phyloP scores from a whole-genome alignment of 64 coral and sea anemone species.

The Porites australiensis region DNA sequence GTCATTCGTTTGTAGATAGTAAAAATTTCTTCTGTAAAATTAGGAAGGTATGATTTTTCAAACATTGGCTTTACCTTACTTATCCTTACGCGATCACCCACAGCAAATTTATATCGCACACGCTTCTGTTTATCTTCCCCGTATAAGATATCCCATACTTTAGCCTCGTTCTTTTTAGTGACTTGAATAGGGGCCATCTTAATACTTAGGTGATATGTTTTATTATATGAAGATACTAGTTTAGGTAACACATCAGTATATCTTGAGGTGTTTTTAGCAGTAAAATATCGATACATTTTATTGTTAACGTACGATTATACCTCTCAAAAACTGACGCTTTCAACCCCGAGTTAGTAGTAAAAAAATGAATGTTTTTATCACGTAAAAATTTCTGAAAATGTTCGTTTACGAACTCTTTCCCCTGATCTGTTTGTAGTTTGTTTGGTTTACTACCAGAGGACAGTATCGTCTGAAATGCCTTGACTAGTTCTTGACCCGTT shows the following conservation, averaged over 20 bases:
- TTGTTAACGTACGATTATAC: neutral
- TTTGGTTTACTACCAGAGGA: neutral
- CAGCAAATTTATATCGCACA: too few species aligned
- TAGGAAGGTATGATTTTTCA: too few species aligned
- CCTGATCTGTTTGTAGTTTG: constrained; percentile 15
- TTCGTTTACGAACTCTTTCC: constrained; percentile 25
- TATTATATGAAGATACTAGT: neutral
- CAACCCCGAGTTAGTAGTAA: neutral
- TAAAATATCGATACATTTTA: neutral
- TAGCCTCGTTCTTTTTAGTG: too few species aligned
- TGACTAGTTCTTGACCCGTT: too few species aligned
- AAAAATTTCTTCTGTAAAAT: too few species aligned
- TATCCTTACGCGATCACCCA: too few species aligned
- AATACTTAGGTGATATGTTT: neutral
- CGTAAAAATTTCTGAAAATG: neutral
- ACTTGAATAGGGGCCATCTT: too few species aligned
- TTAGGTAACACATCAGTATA: neutral
- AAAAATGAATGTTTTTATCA: neutral
- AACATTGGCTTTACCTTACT: too few species aligned
- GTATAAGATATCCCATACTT: too few species aligned
- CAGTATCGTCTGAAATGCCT: neutral
- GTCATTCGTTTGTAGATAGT: too few species aligned
- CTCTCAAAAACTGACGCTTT: neutral
- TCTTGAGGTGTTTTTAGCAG: neutral
- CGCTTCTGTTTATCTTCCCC: too few species aligned